Evolutionary conservation across 2,797 vertebrate genomes (phyloP).

Genomic region (Arnoldichthys spilopterus): DNA sequence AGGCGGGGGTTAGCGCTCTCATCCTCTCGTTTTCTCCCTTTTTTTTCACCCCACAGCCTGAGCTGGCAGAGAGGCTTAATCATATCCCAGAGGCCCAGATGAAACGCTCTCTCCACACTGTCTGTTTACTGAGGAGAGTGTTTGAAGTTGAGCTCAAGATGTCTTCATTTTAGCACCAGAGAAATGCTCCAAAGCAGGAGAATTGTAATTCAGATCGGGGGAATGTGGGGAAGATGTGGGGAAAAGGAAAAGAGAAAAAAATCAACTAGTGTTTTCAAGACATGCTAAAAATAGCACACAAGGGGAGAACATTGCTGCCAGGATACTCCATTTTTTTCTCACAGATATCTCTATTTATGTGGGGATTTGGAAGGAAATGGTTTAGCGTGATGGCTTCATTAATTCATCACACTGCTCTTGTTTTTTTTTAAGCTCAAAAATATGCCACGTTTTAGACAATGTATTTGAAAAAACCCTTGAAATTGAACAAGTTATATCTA

Average conservation of each 20-base stretch:
- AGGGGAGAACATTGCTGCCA: conserved; percentile 58
- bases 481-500: too few species aligned
- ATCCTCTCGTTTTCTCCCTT: conserved; percentile 79
- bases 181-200: conserved; percentile 73
- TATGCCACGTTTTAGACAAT: conserved; percentile 7
- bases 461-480: background rate
- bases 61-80: conserved; percentile 94
- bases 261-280: conserved; percentile 53
- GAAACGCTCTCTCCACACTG: conserved; percentile 91
- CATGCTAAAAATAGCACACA: conserved; percentile 57
- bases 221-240: conserved; percentile 12
- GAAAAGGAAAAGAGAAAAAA: conserved; percentile 32
- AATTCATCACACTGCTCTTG: conserved; percentile 70
- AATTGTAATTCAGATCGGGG: conserved; percentile 71
- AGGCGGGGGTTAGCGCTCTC: conserved; percentile 85
- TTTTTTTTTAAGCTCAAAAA: conserved; percentile 53
- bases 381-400: conserved; percentile 69
- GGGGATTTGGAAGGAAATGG: conserved; percentile 54
- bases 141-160: conserved; percentile 97
- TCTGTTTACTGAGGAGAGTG: conserved; percentile 93
- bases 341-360: conserved; percentile 60
- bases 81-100: conserved; percentile 98
- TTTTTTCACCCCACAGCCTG: conserved; percentile 79
- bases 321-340: conserved; percentile 22
- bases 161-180: conserved; percentile 97